Evolutionary conservation across 2,888 invertebrate genomes (phyloP).

Genomic region (Cephus rjabovi): DNA sequence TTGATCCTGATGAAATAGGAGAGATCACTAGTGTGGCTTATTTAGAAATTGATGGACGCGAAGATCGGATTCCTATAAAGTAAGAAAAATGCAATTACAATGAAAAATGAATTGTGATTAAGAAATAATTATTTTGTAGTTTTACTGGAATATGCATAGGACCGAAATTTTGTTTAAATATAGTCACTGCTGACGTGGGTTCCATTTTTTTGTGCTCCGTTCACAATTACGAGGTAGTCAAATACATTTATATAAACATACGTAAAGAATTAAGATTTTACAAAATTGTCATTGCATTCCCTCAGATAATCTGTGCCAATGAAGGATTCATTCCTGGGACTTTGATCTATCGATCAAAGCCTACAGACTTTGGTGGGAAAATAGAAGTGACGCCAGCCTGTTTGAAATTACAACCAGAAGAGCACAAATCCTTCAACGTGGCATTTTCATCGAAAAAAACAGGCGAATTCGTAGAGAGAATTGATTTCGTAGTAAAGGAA

Average conservation of each 20-base stretch:
- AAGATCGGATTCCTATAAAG: slow-evolving; percentile 68
- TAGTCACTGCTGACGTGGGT: slow-evolving; percentile 71
- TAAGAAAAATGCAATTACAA: slow-evolving; percentile 21
- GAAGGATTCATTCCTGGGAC: slow-evolving; percentile 73
- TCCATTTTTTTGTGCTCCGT: slow-evolving; percentile 71
- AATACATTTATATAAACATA: neutral
- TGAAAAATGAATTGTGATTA: too few relatives aligned
- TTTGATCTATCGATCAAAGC: slow-evolving; percentile 67
- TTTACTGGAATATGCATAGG: slow-evolving; percentile 72
- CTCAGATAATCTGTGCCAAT: slow-evolving; percentile 50
- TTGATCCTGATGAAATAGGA: slow-evolving; percentile 70
- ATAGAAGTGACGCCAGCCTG: slow-evolving; percentile 69
- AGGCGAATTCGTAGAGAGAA: slow-evolving; percentile 74
- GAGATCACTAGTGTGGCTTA: slow-evolving; percentile 69
- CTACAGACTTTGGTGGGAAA: slow-evolving; percentile 71
- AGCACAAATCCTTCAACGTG: slow-evolving; percentile 69
- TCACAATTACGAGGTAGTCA: slow-evolving; percentile 72
- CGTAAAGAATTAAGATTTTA: neutral
- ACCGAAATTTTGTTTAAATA: slow-evolving; percentile 70
- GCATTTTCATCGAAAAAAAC: slow-evolving; percentile 71
- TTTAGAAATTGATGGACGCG: slow-evolving; percentile 72
- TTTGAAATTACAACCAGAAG: slow-evolving; percentile 68
- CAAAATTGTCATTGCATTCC: too few relatives aligned
- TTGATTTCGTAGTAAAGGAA: slow-evolving; percentile 72
- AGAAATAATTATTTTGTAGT: slow-evolving; percentile 25